A percentile compares a stretch with the other conserved stretches of the same genome.
phyloP scores from a whole-genome alignment of 2,797 vertebrate species.

The Hydrocynus forskahlii region DNA sequence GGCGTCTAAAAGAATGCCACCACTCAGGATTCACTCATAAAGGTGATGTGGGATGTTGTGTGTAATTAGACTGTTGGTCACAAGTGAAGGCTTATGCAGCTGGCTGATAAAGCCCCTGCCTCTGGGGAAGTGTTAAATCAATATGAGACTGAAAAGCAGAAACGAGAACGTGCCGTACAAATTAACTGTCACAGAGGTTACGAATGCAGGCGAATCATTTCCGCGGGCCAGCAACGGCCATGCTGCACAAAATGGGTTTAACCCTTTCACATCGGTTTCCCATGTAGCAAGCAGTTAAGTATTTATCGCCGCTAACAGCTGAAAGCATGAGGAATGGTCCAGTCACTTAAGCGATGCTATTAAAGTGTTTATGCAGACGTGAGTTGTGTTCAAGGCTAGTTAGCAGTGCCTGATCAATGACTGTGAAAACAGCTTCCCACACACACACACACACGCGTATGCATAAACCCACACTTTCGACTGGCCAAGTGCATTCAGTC shows the following conservation, averaged over 20 bases:
- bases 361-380: constrained; percentile 17
- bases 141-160: constrained; percentile 58
- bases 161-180: constrained; percentile 61
- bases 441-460: too few relatives aligned
- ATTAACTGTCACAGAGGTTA: constrained; percentile 46
- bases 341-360: not conserved
- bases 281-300: constrained; percentile 31
- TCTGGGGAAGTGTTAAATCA: constrained; percentile 61
- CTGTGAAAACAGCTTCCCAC: not conserved
- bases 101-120: constrained; percentile 48
- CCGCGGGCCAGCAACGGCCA: constrained; percentile 1
- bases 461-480: too few relatives aligned
- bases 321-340: constrained; percentile 4
- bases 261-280: constrained; percentile 1
- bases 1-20: not conserved
- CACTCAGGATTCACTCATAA: not conserved
- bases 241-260: constrained; percentile 36
- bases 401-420: constrained; percentile 11
- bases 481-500: too few relatives aligned
- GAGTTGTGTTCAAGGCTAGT: constrained; percentile 1
- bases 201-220: constrained; percentile 45
- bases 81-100: constrained; percentile 29
- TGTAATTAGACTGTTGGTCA: constrained; percentile 55
- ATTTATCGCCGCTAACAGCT: not conserved
- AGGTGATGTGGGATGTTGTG: constrained; percentile 26